Base-by-base conservation (phyloP, 2,888 invertebrate genomes). In the Poecilobothrus nobilitatus region DNA sequence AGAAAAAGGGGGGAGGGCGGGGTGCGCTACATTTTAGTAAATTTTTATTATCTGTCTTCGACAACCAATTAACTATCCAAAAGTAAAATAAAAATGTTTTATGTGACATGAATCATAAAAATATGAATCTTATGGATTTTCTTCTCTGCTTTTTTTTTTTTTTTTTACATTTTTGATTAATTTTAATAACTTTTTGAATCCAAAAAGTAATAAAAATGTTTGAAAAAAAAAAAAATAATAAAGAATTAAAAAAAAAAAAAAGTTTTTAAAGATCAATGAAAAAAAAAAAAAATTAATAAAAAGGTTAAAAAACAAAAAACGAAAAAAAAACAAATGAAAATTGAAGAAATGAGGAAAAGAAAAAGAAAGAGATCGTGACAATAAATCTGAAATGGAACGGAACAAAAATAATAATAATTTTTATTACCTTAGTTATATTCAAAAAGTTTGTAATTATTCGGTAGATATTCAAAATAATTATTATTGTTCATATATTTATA, bases 151-250 rank as follows among this genome's bases (percentile, higher is more conserved):
- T 9, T 41, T 41, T 41, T 8, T 41, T 15, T 41, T 8, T 41
- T 12, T 12, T 41, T 41, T 41, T 6, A 12, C 7, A 15, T 41
- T 15, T 41, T 15, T 41, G 53, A 53, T 53, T 53, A 53, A 53
- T 53, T 53, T 53, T 53, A 53, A 53, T 53, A 53, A 53, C 53
- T 53, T 53, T 53, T 53, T n/a, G 53, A 53, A 53, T 53, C 53
- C 2, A 41, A 53, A 53, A 53, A n/a, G 53, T 53, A 53, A 53
- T 53, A 53, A 53, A 53, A 53, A 53, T 15, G 18, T 12, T 10
- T n/a, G n/a, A n/a, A n/a, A n/a, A n/a, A n/a, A n/a, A n/a, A n/a
- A n/a, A n/a, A 44, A 44, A 44, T 15, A 44, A 9, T n/a, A n/a
- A 34, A 8, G 8, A 34, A 34, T 34, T 34, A 34, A 34, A 34